A percentile compares a stretch with the other conserved stretches of the same genome.
Evolutionary conservation across 2,888 invertebrate genomes (phyloP).

Genomic region (Choreutis nemorana): DNA sequence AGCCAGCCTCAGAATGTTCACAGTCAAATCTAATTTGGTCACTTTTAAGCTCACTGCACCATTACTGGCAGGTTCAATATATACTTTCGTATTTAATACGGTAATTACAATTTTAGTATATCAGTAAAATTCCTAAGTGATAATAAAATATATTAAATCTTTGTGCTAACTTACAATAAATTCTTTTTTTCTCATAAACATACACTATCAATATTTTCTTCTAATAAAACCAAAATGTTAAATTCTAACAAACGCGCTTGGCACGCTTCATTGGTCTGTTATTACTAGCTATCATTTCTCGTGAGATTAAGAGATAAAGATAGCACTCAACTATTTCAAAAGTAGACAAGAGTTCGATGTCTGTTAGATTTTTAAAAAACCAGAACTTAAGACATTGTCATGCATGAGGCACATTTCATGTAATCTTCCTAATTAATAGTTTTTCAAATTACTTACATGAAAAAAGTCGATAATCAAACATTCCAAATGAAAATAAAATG

Average conservation of each 20-base stretch:
- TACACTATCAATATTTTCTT: slow-evolving; percentile 43
- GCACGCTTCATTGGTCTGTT: slow-evolving; percentile 58
- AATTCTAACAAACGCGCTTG: slow-evolving; percentile 50
- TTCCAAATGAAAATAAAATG: no score
- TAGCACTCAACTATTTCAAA: no score
- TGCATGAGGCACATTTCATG: slow-evolving; percentile 26
- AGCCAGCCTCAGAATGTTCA: slow-evolving; percentile 2
- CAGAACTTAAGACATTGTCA: slow-evolving; percentile 37
- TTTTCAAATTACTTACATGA: slow-evolving; percentile 5
- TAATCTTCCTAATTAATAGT: slow-evolving; percentile 1
- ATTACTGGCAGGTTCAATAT: slow-evolving; percentile 33
- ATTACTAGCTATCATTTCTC: no score
- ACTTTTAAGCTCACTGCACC: slow-evolving; percentile 40
- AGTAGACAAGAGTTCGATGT: no score
- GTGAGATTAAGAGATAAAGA: no score
- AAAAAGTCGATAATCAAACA: no score
- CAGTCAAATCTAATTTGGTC: slow-evolving; percentile 16
- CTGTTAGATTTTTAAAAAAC: slow-evolving; percentile 16
- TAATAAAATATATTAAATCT: slow-evolving; percentile 68
- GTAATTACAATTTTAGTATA: slow-evolving; percentile 53
- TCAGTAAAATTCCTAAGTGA: slow-evolving; percentile 61
- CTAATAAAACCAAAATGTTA: slow-evolving; percentile 46
- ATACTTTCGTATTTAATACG: slow-evolving; percentile 52
- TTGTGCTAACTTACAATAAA: slow-evolving; percentile 67
- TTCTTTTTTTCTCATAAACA: slow-evolving; percentile 61